Conservation (phyloP, 2,888 invertebrate species). For the Nomada hirtipes region DNA sequence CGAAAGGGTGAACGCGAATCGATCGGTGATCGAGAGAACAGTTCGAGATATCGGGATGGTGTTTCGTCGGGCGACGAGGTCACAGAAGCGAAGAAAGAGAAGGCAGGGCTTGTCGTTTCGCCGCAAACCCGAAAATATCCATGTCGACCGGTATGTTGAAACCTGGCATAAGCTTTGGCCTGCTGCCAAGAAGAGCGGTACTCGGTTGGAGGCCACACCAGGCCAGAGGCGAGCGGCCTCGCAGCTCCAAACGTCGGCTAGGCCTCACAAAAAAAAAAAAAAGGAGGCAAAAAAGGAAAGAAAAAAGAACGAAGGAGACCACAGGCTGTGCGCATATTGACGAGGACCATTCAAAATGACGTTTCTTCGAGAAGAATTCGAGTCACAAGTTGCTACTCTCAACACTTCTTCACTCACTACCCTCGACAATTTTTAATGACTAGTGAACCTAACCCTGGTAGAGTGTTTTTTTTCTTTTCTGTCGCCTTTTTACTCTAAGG, state of each 20-base stretch:
- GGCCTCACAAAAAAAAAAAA: slow-evolving; percentile 25
- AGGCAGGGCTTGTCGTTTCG: slow-evolving; percentile 64
- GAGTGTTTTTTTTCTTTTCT: not conserved
- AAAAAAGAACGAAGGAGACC: slow-evolving; percentile 18
- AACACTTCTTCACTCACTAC: slow-evolving; percentile 18
- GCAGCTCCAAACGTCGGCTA: slow-evolving; percentile 53
- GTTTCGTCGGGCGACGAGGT: slow-evolving; percentile 36
- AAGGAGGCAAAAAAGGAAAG: slow-evolving; percentile 5
- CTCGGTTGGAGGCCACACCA: slow-evolving; percentile 72
- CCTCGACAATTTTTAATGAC: slow-evolving; percentile 36
- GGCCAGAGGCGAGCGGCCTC: slow-evolving; percentile 69
- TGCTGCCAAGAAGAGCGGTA: slow-evolving; percentile 75
- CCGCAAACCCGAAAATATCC: slow-evolving; percentile 83
- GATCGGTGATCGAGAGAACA: not conserved
- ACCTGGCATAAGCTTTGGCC: slow-evolving; percentile 83
- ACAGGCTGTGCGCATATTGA: not conserved
- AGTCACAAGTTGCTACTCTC: not conserved
- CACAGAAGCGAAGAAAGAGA: slow-evolving; percentile 46
- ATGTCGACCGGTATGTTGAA: slow-evolving; percentile 83
- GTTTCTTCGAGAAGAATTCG: not conserved
- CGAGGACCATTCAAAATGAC: slow-evolving; percentile 1
- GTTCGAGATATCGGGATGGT: slow-evolving; percentile 25
- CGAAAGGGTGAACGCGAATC: not conserved
- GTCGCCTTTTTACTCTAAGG: too few relatives aligned
- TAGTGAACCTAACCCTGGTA: slow-evolving; percentile 33